These are phyloP conservation scores for Pachypanchax playfairii DNA, from an alignment of 2,113 vertebrate genomes.

Conservation along the genomic window DNA sequence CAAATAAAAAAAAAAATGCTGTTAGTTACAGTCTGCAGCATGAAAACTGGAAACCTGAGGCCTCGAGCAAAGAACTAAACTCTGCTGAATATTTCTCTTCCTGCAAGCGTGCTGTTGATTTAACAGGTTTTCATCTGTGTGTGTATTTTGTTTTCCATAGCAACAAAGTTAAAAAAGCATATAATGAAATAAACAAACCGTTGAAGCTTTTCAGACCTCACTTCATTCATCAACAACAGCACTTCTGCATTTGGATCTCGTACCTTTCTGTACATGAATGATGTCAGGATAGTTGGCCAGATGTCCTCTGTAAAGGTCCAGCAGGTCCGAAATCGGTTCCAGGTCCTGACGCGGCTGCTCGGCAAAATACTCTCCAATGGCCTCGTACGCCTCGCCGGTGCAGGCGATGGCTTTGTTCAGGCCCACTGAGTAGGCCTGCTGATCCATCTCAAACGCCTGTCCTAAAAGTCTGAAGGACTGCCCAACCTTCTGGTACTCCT, in stretches of 20 bases:
- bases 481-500: conserved; percentile 97
- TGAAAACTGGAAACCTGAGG: background rate
- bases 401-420: conserved; percentile 93
- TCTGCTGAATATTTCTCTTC: background rate
- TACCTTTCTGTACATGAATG: conserved; percentile 99
- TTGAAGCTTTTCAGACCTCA: no score
- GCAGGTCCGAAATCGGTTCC: conserved; percentile 92
- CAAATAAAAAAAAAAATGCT: conserved; percentile 4
- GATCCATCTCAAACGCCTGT: conserved; percentile 95
- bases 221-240: background rate
- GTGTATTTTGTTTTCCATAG: background rate
- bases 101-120: background rate
- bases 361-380: conserved; percentile 93
- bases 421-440: conserved; percentile 87
- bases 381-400: conserved; percentile 91
- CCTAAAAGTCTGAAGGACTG: conserved; percentile 90
- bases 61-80: background rate
- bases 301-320: conserved; percentile 95
- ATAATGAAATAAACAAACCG: no score
- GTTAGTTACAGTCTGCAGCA: background rate
- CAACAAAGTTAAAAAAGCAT: no score
- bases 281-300: conserved; percentile 98
- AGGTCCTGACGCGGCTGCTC: conserved; percentile 96
- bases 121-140: conserved; percentile 1
- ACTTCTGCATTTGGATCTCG: background rate